These are phyloP conservation scores for Myotis daubentonii DNA, from an alignment of 2,797 vertebrate species.

Conservation along the genomic window DNA sequence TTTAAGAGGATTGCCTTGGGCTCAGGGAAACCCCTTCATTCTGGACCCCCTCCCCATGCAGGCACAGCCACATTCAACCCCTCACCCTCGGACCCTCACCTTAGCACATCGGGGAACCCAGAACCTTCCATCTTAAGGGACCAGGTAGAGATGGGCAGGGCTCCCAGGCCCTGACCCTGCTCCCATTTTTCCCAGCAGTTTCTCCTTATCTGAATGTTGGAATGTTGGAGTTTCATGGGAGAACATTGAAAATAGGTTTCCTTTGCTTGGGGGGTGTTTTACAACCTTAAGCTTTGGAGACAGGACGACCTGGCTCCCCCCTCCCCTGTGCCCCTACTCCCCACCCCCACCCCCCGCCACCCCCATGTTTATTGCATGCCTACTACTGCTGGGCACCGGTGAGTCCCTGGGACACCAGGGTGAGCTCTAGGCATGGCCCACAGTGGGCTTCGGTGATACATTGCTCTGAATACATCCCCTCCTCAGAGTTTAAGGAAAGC, in stretches of 20 bases:
- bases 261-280: background rate
- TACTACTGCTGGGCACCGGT: background rate
- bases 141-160: background rate
- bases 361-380: background rate
- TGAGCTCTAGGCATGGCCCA: background rate
- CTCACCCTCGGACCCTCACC: background rate
- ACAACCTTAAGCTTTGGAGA: background rate
- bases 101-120: background rate
- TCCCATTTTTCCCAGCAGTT: background rate
- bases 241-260: conserved; percentile 19
- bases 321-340: background rate
- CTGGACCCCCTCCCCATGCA: background rate
- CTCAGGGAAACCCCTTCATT: conserved; percentile 57
- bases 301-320: background rate
- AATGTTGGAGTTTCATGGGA: background rate
- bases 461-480: background rate
- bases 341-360: background rate
- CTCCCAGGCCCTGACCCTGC: accelerated
- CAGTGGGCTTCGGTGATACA: background rate
- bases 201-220: conserved; percentile 5
- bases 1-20: conserved; percentile 74
- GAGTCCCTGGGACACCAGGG: background rate
- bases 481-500: background rate
- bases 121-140: background rate
- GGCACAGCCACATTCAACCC: background rate